Evolutionary conservation across 2,888 invertebrate species (phyloP).

Genomic region (Ornithoptera priamus): DNA sequence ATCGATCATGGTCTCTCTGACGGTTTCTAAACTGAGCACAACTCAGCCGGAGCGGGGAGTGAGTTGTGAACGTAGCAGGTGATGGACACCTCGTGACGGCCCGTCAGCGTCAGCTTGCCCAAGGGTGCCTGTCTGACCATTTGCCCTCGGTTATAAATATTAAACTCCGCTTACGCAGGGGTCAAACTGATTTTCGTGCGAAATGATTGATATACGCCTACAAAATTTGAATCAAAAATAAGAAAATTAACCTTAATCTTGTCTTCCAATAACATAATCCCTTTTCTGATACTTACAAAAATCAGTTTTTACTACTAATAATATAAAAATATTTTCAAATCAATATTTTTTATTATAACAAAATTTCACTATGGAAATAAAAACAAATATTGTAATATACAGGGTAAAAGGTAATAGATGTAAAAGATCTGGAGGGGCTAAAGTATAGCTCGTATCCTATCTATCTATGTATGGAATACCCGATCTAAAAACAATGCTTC

Average conservation of each 20-base stretch:
- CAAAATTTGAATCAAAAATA: conserved; percentile 8
- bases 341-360: too few relatives aligned
- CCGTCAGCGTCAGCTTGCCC: conserved; percentile 49
- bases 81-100: conserved; percentile 66
- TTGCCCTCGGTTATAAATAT: conserved; percentile 45
- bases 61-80: conserved; percentile 62
- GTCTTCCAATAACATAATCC: too few relatives aligned
- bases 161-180: conserved; percentile 32
- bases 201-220: conserved; percentile 19
- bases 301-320: too few relatives aligned
- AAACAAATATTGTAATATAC: too few relatives aligned
- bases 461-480: too few relatives aligned
- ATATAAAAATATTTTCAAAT: too few relatives aligned
- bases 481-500: too few relatives aligned
- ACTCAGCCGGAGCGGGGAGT: conserved; percentile 48
- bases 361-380: too few relatives aligned
- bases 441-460: too few relatives aligned
- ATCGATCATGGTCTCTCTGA: conserved; percentile 64
- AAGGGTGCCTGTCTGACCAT: conserved; percentile 45
- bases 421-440: too few relatives aligned
- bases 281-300: neutral
- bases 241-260: neutral
- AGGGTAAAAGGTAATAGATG: too few relatives aligned
- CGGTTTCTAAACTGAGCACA: conserved; percentile 67
- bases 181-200: conserved; percentile 22